These are phyloP conservation scores for Acleris cristana DNA, from an alignment of 2,888 invertebrate genomes.

Conservation along the genomic window DNA sequence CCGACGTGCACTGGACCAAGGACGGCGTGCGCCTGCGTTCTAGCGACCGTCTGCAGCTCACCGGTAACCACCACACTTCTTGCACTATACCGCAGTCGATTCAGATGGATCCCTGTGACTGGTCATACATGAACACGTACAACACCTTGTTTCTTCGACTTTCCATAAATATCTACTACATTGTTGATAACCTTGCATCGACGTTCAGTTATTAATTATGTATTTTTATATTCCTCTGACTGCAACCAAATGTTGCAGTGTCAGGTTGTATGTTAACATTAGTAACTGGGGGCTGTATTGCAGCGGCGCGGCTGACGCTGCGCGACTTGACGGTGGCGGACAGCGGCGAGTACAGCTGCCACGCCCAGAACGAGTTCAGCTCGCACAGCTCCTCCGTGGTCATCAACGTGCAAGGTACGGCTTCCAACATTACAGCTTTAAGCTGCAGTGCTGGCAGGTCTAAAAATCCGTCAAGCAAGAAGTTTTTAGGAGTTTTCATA, in stretches of 20 bases:
- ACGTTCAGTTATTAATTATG: too few relatives aligned
- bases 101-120: too few relatives aligned
- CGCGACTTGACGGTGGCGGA: conserved; percentile 86
- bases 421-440: neutral
- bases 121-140: too few relatives aligned
- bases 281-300: conserved; percentile 37
- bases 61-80: conserved; percentile 75
- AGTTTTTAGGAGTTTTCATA: too few relatives aligned
- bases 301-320: conserved; percentile 89
- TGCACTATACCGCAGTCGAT: too few relatives aligned
- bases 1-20: conserved; percentile 92
- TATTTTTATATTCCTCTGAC: too few relatives aligned
- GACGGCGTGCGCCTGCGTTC: conserved; percentile 84
- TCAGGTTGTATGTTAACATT: too few relatives aligned
- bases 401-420: conserved; percentile 90
- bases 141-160: too few relatives aligned
- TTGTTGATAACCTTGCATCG: too few relatives aligned
- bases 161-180: too few relatives aligned
- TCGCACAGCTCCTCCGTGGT: conserved; percentile 85
- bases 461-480: too few relatives aligned
- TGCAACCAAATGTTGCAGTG: too few relatives aligned
- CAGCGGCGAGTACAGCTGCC: conserved; percentile 92
- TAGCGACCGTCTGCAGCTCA: conserved; percentile 85
- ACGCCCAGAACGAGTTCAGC: conserved; percentile 90
- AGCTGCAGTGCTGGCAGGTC: neutral